Base-by-base conservation (phyloP, 2,888 invertebrate genomes). In the Tachina grossa region DNA sequence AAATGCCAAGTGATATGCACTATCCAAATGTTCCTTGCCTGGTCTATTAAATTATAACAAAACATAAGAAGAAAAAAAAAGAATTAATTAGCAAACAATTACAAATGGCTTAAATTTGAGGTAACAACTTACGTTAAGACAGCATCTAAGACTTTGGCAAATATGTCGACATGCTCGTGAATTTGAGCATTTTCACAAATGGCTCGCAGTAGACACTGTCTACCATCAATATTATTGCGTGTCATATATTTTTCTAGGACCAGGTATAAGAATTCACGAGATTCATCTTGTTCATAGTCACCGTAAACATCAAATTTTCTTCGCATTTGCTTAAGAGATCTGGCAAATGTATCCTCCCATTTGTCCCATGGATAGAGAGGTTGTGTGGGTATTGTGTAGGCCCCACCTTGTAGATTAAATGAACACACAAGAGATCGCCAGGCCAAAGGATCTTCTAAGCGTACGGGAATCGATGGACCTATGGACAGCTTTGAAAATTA, bases 121-220 rank as follows among this genome's bases (percentile, higher is more conserved):
- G 31, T 8, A 43, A 55, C 5, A 74, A 71, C 89, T 89, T 81
- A 91, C 91, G 89, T 91, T 2, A 91, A 84, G 31, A 91, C 31
- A 4, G 89, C 82, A 85, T 89, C 84, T 5, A 91, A 79, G 5
- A 91, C 84, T 84, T 90, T 89, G 1, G 90, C 89, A 83, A 91
- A 87, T n/a, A 92, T 87, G 6, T 90, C 92, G 11, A 89, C 86
- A 81, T 91, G 90, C 43, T 89, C 89, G 84, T 90, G 88, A 14
- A 91, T 86, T 87, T 92, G 92, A 2, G 90, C 92, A 88, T 92
- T 92, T 85, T 92, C 92, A 80, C 92, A 92, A 74, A 92, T 91
- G 2, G 90, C 88, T 5, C 92, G 89, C 13, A 91, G 66, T 22
- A 92, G 68, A 71, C 92, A 92, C 76, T 89, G 87, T 2, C 88